phyloP scores from a whole-genome alignment of 2,113 vertebrate genomes.

The Laticauda laticaudata region DNA sequence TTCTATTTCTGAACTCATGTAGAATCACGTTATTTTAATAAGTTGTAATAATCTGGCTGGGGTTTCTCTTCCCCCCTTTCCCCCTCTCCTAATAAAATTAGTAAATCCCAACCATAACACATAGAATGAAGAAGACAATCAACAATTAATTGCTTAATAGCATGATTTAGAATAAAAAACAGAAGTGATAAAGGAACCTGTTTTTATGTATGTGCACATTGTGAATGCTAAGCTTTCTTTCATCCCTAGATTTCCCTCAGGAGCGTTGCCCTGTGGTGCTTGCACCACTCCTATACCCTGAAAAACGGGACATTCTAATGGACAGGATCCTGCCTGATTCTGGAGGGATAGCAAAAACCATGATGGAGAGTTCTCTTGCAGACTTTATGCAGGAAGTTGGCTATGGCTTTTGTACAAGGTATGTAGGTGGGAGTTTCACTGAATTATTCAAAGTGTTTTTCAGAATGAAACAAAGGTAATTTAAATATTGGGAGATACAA shows the following conservation, averaged over 20 bases:
- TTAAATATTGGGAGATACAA: not conserved
- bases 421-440: slow-evolving; percentile 44
- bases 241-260: slow-evolving; percentile 92
- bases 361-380: slow-evolving; percentile 99
- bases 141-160: not conserved
- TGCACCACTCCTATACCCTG: slow-evolving; percentile 99
- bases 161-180: not conserved
- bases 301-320: slow-evolving; percentile 99
- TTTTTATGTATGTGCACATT: not conserved
- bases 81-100: not conserved
- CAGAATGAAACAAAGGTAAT: not conserved
- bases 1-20: not conserved
- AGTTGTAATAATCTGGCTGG: too few species aligned
- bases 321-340: slow-evolving; percentile 99
- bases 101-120: not conserved
- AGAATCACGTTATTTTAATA: too few species aligned
- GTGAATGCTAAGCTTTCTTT: not conserved
- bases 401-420: slow-evolving; percentile 98
- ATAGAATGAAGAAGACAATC: not conserved
- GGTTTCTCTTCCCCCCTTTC: too few species aligned
- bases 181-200: not conserved
- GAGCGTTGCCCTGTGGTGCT: slow-evolving; percentile 99
- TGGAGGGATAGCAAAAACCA: slow-evolving; percentile 98
- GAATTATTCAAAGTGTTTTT: not conserved
- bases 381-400: slow-evolving; percentile 99